phyloP scores from a whole-genome alignment of 2,888 invertebrate species.

The Protonemura montana region DNA sequence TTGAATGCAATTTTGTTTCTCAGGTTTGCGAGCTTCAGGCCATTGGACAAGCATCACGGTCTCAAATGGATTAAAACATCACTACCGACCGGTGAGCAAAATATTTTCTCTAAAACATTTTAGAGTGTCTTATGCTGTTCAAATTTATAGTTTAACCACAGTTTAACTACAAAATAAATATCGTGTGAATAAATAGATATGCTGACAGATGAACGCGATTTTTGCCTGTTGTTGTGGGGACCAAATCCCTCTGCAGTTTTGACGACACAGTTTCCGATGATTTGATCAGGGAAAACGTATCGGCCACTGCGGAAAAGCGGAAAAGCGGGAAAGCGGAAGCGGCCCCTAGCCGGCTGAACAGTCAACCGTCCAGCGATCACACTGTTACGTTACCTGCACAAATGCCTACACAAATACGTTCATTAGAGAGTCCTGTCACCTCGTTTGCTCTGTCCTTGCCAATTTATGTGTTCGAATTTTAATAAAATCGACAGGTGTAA shows the following conservation, averaged over 20 bases:
- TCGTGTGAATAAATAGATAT: no score
- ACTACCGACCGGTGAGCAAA: no score
- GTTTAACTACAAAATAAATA: no score
- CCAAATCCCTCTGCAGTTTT: neutral
- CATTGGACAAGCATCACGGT: no score
- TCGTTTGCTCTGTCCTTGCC: neutral
- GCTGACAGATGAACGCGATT: no score
- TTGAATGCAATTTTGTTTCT: no score
- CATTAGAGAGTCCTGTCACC: neutral
- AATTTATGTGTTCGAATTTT: neutral
- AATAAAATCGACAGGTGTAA: neutral
- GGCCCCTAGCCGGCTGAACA: neutral
- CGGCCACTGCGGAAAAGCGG: neutral
- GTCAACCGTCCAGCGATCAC: neutral
- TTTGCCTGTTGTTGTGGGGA: no score
- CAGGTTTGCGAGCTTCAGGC: no score
- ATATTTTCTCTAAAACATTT: no score
- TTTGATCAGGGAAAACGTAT: conserved; percentile 12
- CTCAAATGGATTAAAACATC: no score
- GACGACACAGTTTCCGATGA: conserved; percentile 7
- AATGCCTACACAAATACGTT: neutral
- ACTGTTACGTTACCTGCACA: neutral
- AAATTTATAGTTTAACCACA: no score
- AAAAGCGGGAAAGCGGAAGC: neutral
- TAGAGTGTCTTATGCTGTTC: no score